phyloP scores from a whole-genome alignment of 2,797 vertebrate genomes.

The Gallinago stenura region DNA sequence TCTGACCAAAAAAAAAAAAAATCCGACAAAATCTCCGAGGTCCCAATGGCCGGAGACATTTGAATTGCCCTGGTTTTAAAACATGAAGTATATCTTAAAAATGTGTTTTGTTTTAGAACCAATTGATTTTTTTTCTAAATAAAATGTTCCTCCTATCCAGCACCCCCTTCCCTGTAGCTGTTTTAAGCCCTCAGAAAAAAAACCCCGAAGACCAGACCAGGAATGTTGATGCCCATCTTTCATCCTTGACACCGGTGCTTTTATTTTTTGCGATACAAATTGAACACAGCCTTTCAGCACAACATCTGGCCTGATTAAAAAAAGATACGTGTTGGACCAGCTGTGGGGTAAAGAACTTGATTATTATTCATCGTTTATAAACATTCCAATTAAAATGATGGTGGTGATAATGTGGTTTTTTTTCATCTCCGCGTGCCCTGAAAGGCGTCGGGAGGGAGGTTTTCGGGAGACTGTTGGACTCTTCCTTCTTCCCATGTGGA shows the following conservation, averaged over 20 bases:
- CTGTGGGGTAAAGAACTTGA: background rate
- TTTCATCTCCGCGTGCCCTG: background rate
- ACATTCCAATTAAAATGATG: background rate
- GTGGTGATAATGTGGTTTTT: background rate
- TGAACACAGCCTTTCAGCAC: background rate
- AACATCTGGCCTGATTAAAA: background rate
- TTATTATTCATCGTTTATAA: background rate
- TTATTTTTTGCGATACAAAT: background rate
- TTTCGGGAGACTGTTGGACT: background rate
- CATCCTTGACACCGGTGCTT: background rate
- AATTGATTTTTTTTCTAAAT: background rate
- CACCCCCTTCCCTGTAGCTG: background rate
- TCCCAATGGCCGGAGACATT: background rate
- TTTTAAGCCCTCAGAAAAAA: background rate
- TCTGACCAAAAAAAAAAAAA: background rate
- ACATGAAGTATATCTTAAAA: accelerated
- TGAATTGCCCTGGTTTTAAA: background rate
- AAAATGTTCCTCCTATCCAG: background rate
- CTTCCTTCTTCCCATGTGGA: background rate
- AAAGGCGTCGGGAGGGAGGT: background rate
- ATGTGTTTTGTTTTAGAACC: background rate
- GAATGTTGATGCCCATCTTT: background rate
- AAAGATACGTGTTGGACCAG: accelerated
- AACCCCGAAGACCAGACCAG: background rate
- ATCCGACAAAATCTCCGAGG: background rate